These are phyloP conservation scores for Notarius quadriscutis DNA, from an alignment of 2,113 vertebrate species.

Conservation along the genomic window DNA sequence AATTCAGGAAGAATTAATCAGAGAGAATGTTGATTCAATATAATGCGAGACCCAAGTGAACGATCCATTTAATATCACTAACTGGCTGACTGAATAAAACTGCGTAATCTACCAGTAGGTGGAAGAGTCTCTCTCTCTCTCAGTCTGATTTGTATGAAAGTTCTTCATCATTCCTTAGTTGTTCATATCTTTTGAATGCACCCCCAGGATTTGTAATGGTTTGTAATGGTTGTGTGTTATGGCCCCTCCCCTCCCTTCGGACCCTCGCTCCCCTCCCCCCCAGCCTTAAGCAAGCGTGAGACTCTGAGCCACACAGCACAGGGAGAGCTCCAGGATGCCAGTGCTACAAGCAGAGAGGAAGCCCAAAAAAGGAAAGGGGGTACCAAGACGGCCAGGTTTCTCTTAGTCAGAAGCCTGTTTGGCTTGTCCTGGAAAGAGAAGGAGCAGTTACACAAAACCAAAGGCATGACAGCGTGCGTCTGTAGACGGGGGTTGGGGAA, in stretches of 20 bases:
- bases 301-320: constrained; percentile 50
- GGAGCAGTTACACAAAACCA: constrained; percentile 57
- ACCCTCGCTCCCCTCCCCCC: background rate
- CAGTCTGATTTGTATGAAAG: background rate
- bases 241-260: background rate
- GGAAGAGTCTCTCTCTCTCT: background rate
- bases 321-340: constrained; percentile 52
- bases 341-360: constrained; percentile 58
- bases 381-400: constrained; percentile 89
- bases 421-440: constrained; percentile 85
- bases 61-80: constrained; percentile 1
- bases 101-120: background rate
- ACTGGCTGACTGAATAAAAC: constrained; percentile 17
- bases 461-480: constrained; percentile 49
- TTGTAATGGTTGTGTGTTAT: constrained; percentile 41
- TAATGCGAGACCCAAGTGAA: constrained; percentile 14
- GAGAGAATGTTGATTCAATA: constrained; percentile 7
- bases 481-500: constrained; percentile 19
- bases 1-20: constrained; percentile 30
- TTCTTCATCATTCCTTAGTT: background rate
- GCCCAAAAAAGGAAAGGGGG: constrained; percentile 77
- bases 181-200: constrained; percentile 46
- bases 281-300: constrained; percentile 45
- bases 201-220: constrained; percentile 44
- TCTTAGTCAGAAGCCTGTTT: constrained; percentile 87